Base-by-base conservation (phyloP, 2,888 invertebrate species). In the Camptogramma bilineatum region DNA sequence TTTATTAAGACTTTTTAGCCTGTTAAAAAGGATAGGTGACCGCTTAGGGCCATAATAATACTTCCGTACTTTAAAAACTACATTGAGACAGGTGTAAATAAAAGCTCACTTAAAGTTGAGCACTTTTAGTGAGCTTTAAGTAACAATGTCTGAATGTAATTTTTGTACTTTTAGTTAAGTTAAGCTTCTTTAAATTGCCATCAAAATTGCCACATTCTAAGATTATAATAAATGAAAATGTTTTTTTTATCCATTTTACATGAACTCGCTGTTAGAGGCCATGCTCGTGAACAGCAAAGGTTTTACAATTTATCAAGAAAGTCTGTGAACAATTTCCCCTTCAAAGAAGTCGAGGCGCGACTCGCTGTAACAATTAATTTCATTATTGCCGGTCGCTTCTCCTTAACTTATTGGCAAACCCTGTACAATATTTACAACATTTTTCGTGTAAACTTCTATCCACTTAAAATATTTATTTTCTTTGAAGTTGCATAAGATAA, bases 321-420 rank as follows among this genome's bases (percentile, higher is more conserved):
- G 56, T 66, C 62, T n/a, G 65, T 52, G 31, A 53, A 60, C 44
- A 55, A 59, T 44, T 54, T 57, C 50, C 57, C 44, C 50, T 60
- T 56, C 52, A 39, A 48, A 16, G 50, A 59, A 64, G 50, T 17
- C 31, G 61, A 64, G 53, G 21, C 39, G 61, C 55, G 60, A 55
- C 66, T 56, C 53, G 34, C 53, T 54, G 47, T 42, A 47, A 50
- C 62, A 64, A 68, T 64, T 68, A 68, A 62, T 66, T 66, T 52
- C 46, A 63, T 64, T 58, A 63, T 58, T n/a, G 21, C 50, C 44
- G 28, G 19, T 48, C 66, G 18, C 39, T 56, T 55, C 60, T 52
- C 34, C 61, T 54, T n/a, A 17, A 17, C 48, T 53, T 47, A 60
- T 24, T 18, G 52, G n/a, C 24, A 31, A 21, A 21, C 19, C 34